Conservation (phyloP, 1,140 invertebrate genomes). For the Akabosia matsudoensis region DNA sequence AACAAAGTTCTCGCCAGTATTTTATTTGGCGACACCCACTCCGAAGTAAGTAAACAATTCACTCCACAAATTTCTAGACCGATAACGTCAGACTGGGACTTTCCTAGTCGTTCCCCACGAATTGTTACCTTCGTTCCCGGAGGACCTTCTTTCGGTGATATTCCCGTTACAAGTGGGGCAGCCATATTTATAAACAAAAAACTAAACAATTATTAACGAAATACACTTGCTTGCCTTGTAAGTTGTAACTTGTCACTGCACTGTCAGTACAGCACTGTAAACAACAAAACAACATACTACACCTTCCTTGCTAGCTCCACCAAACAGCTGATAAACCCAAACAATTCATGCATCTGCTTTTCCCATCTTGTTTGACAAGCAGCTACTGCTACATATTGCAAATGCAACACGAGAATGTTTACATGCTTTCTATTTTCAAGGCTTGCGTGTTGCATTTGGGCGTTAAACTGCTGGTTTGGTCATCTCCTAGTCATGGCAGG, state of each 20-base stretch:
- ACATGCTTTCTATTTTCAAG: no score
- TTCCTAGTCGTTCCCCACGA: slow-evolving; percentile 91
- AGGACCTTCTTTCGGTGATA: slow-evolving; percentile 93
- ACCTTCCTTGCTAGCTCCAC: no score
- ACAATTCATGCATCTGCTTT: no score
- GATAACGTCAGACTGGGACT: slow-evolving; percentile 76
- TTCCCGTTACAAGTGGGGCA: neutral
- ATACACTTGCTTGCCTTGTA: neutral
- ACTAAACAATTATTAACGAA: neutral
- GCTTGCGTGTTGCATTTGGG: no score
- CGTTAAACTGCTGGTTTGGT: no score
- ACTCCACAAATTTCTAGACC: slow-evolving; percentile 80
- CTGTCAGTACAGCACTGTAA: no score
- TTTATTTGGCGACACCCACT: slow-evolving; percentile 97
- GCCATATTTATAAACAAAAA: neutral
- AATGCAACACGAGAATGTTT: no score
- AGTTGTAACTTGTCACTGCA: neutral
- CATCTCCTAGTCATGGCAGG: no score
- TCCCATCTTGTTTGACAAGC: no score
- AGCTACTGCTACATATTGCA: no score
- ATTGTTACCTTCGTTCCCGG: slow-evolving; percentile 94
- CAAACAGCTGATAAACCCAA: no score
- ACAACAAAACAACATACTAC: no score
- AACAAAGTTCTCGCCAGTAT: slow-evolving; percentile 91
- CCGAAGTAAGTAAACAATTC: slow-evolving; percentile 89